Base-by-base conservation (phyloP, 2,113 vertebrate species). In the Phalacrocorax pelagicus region DNA sequence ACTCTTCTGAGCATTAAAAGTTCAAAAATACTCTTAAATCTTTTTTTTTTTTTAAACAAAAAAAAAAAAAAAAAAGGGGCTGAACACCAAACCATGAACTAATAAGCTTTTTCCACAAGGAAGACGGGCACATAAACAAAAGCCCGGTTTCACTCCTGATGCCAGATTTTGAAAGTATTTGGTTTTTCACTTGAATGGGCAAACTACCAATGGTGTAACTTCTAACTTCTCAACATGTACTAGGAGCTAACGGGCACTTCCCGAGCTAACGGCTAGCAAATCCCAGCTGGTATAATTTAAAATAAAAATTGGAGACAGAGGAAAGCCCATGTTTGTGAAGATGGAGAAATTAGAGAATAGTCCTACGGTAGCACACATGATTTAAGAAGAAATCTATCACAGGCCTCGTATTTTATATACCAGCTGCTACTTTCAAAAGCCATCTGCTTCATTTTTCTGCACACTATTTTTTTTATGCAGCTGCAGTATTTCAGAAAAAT, bases 391-490 rank as follows among this genome's bases (percentile, higher is more conserved):
- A 94, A 96, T 95, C 86, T 62, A 94, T 92, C 85, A 89, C 81
- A 69, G 77, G 92, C 63, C 83, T 87, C 1, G 74, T 83, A 67
- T 94, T 94, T 95, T 90, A 70, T 90, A 44, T 74, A 88, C 91
- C 96, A 97, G 96, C 96, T 98, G 96, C 96, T 96, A 74, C 82
- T 92, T 93, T 96, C 78, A 85, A 70, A 94, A 94, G 94, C 94
- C 96, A 97, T 97, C 94, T 96, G 96, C 91, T 95, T 92, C 81
- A 72, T 91, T 92, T 92, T 86, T 65, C 81, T 66, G 92, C 86
- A 79, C 59, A 47, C 0, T 2, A 66, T 47, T 36, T 86, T 36
- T 84, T 52, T 81, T 15, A 80, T 69, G 87, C 95, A 96, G 95
- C 95, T 96, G 95, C 88, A 94, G 83, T 63, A 65, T 52, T 92